Evolutionary conservation across 2,888 invertebrate species (phyloP).

Genomic region (Schrankia costaestrigalis): DNA sequence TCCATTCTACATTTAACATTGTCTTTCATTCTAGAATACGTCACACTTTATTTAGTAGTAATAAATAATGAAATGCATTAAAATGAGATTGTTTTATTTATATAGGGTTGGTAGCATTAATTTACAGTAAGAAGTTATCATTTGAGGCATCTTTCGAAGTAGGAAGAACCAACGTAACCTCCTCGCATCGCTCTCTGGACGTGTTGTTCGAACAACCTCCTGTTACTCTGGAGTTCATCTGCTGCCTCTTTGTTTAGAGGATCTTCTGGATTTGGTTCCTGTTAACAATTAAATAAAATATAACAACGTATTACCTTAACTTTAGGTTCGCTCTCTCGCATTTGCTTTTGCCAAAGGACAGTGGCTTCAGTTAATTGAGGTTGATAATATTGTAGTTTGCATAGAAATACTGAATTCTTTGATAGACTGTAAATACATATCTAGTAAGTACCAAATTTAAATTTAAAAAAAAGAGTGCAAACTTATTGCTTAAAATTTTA

Average conservation of each 20-base stretch:
- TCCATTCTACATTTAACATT: slow-evolving; percentile 9
- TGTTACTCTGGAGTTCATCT: slow-evolving; percentile 96
- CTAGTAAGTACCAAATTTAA: no score
- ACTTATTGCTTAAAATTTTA: no score
- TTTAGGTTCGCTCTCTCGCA: not conserved
- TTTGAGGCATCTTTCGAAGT: slow-evolving; percentile 98
- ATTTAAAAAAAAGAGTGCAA: no score
- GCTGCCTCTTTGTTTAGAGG: slow-evolving; percentile 99
- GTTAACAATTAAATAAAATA: slow-evolving; percentile 6
- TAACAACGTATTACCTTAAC: no score
- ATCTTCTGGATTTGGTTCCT: slow-evolving; percentile 99
- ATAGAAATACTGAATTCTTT: no score
- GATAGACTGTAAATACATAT: no score
- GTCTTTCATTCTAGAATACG: slow-evolving; percentile 12
- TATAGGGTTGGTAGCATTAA: slow-evolving; percentile 57
- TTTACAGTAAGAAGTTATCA: slow-evolving; percentile 78
- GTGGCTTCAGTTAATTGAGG: no score
- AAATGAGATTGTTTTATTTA: slow-evolving; percentile 73
- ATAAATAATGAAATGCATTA: slow-evolving; percentile 47
- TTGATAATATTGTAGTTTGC: no score
- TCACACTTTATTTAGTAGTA: slow-evolving; percentile 14
- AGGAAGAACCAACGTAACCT: slow-evolving; percentile 95
- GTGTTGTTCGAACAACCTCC: slow-evolving; percentile 96
- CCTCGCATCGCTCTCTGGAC: slow-evolving; percentile 98
- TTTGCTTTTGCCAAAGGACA: no score